Evolutionary conservation across 2,888 invertebrate species (phyloP), one percentile per base, ranked within the genome.

Genomic region (Drosophila mimica): DNA sequence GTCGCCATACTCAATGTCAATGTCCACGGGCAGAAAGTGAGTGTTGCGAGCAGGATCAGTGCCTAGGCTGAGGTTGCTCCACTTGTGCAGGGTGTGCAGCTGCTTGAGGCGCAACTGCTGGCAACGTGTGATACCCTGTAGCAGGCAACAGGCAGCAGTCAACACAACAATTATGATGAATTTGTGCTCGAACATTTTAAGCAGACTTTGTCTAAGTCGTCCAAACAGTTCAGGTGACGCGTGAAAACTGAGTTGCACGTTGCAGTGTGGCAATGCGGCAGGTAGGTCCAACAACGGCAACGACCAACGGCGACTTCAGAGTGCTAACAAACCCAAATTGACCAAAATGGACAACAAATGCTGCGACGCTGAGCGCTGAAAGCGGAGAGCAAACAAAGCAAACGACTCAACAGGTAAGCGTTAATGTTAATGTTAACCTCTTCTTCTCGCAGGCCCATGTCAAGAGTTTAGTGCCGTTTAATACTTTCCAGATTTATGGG

Each of bases 31-130:
- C 40, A 96, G 94, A 0, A 89, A 86, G 15, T 73, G 73, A 71
- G 94, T 94, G 43, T 95, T 96, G 0, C 94, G 94, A 20, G 95
- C 93, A 82, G 94, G 96, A 0, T 75, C 79, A 1, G 95, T 96
- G 28, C 93, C 94, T 88, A 95, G 96, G 59, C 96, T 95, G 48
- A 97, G 86, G 68, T 95, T 94, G 0, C 94, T 93, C 96, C 97
- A 97, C 88, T 96, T 94, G 78, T 95, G 94, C 15, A 96, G 93
- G 0, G 94, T 92, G 34, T 81, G 79, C 38, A 91, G 80, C 61
- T 94, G 93, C 49, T 95, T 92, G 52, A 82, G 34, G 17, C 73
- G 76, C 69, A 90, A 43, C 33, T 72, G 70, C 62, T 84, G 89
- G 2, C 59, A 63, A 53, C n/a, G 7, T 25, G 38, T 36, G 0